Base-by-base conservation (phyloP, 2,797 vertebrate genomes). In the Coranthus polyacanthus region DNA sequence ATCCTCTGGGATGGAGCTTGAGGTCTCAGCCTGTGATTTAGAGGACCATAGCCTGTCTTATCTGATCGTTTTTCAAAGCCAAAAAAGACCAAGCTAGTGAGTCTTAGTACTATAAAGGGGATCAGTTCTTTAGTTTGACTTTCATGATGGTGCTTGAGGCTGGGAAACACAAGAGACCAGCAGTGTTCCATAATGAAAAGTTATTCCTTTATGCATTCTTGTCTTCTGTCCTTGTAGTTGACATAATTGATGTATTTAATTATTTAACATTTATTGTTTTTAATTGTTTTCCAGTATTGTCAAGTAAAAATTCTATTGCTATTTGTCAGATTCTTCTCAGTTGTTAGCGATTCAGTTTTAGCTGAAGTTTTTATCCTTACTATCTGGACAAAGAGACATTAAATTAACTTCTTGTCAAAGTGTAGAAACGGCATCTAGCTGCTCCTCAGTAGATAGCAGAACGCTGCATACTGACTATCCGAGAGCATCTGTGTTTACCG, bases 1-100 rank as follows among this genome's bases (percentile, higher is more conserved):
- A 72, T 88, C 84, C 77, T 81, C 42, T 55, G 85, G 84, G 88
- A 88, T 15, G 26, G 54, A 73, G 77, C 63, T 74, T 67, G 62
- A 86, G 81, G 79, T 62, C 74, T 81, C 62, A 65, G 88, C 79
- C 78, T 84, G 74, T 89, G 88, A 88, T 88, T 86, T 80, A 78
- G 68, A 79, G 75, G 75, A 67, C 79, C 79, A 57, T 59, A 56
- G 83, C 82, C 74, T 74, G 61, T 81, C 75, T 87, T 85, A 90
- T 90, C 79, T 85, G 80, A 87, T 77, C 52, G 51, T 70, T 86
- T 89, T 88, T 89, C 78, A 84, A 86, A 84, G 79, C 77, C 80
- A 66, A 84, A 83, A 76, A 81, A 72, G 50, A 79, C 72, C 75
- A 72, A 60, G 78, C 82, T 60, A 54, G 61, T 44, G 64, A 84